phyloP scores from a whole-genome alignment of 1,140 invertebrate genomes.

The Lethocerus indicus region DNA sequence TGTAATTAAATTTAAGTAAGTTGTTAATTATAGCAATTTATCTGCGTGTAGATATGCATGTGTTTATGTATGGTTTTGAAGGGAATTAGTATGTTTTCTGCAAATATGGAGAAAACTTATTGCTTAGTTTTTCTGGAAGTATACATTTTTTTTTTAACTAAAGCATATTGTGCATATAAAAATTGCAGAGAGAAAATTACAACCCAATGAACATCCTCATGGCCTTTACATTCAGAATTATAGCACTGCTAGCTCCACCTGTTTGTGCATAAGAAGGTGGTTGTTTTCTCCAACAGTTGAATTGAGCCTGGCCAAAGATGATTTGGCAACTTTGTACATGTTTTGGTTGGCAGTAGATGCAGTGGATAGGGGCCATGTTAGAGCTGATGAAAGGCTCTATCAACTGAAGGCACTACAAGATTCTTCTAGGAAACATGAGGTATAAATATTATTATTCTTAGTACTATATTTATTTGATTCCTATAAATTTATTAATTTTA shows the following conservation, averaged over 20 bases:
- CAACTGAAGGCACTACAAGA: conserved; percentile 91
- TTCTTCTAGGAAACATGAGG: conserved; percentile 65
- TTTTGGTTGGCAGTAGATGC: conserved; percentile 84
- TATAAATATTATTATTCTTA: conserved; percentile 19
- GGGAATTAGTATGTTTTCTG: too few species aligned
- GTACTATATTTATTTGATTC: neutral
- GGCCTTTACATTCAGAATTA: conserved; percentile 98
- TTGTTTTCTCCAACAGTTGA: conserved; percentile 69
- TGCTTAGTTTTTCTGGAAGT: too few species aligned
- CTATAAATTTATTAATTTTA: conserved; percentile 3
- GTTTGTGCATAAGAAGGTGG: conserved; percentile 87
- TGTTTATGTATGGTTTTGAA: too few species aligned
- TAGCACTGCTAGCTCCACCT: conserved; percentile 92
- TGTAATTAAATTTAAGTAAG: neutral
- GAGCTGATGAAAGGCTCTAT: conserved; percentile 76
- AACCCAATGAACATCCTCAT: conserved; percentile 87
- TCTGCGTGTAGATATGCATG: too few species aligned
- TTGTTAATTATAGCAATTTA: too few species aligned
- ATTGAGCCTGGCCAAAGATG: conserved; percentile 39
- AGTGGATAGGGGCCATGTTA: conserved; percentile 82
- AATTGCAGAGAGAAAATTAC: conserved; percentile 81
- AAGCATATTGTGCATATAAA: too few species aligned
- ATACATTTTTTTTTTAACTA: too few species aligned
- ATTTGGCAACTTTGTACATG: conserved; percentile 49
- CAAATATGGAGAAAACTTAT: too few species aligned